Conservation (phyloP, 2,888 invertebrate species). For the Drosophila nr. medialis region DNA sequence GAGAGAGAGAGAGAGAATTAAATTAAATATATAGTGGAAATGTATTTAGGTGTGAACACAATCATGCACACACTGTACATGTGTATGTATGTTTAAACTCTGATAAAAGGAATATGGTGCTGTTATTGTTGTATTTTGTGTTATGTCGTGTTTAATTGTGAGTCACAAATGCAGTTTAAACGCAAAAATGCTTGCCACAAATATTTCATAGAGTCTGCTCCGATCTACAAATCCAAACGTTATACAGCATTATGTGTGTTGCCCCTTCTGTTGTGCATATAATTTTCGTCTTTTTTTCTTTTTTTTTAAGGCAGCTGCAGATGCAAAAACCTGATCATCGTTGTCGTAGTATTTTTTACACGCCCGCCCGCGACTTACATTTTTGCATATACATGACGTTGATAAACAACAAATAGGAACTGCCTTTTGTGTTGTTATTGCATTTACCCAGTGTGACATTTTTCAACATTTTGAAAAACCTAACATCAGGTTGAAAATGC, state of each 20-base stretch:
- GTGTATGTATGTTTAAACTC: constrained; percentile 7
- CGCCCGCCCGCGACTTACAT: constrained; percentile 47
- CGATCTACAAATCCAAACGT: constrained; percentile 14
- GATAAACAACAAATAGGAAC: constrained; percentile 44
- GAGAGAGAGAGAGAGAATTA: not conserved
- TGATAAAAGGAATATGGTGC: constrained; percentile 21
- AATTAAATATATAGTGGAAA: not conserved
- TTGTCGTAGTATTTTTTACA: constrained; percentile 34
- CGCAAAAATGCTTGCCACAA: not conserved
- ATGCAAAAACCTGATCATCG: constrained; percentile 58
- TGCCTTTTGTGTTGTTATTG: constrained; percentile 1
- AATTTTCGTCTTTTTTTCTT: constrained; percentile 1
- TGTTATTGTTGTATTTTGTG: not conserved
- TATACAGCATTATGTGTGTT: constrained; percentile 9
- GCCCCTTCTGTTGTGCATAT: not conserved
- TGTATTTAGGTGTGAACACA: constrained; percentile 3
- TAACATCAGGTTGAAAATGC: constrained; percentile 33
- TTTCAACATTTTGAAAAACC: constrained; percentile 8
- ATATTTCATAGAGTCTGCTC: not conserved
- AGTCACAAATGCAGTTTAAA: constrained; percentile 15
- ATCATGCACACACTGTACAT: not conserved
- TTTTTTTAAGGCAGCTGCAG: constrained; percentile 37
- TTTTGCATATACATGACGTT: constrained; percentile 35
- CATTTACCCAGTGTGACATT: constrained; percentile 37
- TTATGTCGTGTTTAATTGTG: constrained; percentile 3